These are phyloP conservation scores for Acanthurus lineatus DNA, from an alignment of 2,797 vertebrate genomes.

Conservation along the genomic window DNA sequence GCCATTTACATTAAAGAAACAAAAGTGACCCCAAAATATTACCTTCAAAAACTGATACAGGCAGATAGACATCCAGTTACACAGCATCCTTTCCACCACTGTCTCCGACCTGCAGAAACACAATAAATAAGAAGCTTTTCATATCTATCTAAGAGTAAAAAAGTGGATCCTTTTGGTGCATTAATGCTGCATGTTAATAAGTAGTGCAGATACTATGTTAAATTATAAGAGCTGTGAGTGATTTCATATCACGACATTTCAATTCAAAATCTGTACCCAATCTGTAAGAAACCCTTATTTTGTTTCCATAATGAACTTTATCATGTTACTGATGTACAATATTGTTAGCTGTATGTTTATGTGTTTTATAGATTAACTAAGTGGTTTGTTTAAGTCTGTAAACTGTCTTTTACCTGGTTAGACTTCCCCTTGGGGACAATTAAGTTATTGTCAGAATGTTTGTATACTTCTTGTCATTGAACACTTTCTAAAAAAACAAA, in stretches of 20 bases:
- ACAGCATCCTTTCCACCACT: conserved; percentile 98
- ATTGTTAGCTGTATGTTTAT: neutral
- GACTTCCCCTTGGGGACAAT: neutral
- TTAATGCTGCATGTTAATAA: neutral
- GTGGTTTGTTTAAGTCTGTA: neutral
- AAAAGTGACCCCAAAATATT: conserved; percentile 43
- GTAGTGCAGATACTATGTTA: neutral
- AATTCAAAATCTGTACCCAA: neutral
- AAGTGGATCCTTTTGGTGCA: neutral
- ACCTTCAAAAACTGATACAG: conserved; percentile 99
- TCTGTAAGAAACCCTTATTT: neutral
- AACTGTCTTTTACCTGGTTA: neutral
- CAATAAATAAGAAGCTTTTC: conserved; percentile 35
- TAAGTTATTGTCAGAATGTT: neutral
- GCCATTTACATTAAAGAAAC: neutral
- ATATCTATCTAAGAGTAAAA: neutral
- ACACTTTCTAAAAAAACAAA: neutral
- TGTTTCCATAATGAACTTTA: neutral
- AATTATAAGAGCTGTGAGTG: neutral
- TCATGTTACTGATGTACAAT: neutral
- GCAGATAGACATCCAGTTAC: conserved; percentile 99
- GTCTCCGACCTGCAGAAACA: conserved; percentile 92
- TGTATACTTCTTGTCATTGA: neutral
- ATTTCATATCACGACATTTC: neutral
- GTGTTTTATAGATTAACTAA: neutral